Conservation (phyloP, 2,113 vertebrate species). For the Candoia aspera region DNA sequence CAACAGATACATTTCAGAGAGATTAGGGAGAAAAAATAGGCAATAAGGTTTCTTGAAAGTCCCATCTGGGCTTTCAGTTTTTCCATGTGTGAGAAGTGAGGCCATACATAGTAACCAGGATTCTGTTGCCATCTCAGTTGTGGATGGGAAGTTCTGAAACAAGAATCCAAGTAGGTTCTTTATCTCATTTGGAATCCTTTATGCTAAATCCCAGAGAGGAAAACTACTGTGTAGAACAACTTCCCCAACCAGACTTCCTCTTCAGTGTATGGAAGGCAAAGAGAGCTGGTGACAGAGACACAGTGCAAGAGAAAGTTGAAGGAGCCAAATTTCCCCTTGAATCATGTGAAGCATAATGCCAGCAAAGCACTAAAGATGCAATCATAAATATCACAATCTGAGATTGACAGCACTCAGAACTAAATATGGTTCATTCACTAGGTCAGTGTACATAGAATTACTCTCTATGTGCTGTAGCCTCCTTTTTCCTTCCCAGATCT, state of each 20-base stretch:
- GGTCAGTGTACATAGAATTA: too few species aligned
- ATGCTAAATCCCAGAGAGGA: not conserved
- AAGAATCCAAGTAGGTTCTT: not conserved
- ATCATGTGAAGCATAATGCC: not conserved
- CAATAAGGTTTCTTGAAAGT: not conserved
- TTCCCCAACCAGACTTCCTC: not conserved
- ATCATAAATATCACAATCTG: not conserved
- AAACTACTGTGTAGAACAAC: not conserved
- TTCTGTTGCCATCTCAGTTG: not conserved
- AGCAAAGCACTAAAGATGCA: not conserved
- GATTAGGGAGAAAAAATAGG: not conserved
- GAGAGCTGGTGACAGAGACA: not conserved
- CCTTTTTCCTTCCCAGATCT: not conserved
- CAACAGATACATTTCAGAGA: not conserved
- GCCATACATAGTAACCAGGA: not conserved
- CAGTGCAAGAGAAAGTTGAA: not conserved
- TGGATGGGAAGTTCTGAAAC: not conserved
- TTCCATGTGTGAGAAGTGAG: not conserved
- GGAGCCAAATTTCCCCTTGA: not conserved
- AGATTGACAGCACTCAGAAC: not conserved
- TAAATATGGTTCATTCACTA: not conserved
- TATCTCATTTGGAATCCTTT: not conserved
- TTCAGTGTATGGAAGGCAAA: too few species aligned
- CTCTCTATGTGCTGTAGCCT: not conserved
- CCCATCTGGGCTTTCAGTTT: not conserved